Conservation (phyloP, 2,797 vertebrate genomes). For the Staurois parvus region DNA sequence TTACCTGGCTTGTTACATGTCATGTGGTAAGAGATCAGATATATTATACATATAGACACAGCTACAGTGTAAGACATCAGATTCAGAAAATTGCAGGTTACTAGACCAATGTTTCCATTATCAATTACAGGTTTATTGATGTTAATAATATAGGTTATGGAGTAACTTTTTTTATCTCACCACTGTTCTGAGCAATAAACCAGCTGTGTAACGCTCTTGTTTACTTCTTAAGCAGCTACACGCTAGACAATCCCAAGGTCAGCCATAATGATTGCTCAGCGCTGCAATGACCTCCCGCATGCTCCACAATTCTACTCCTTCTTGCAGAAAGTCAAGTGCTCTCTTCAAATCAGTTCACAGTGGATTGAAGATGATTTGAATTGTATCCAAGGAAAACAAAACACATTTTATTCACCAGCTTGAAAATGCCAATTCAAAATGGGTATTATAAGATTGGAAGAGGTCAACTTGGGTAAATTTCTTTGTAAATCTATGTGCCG, state of each 20-base stretch:
- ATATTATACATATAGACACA: too few relatives aligned
- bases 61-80: too few relatives aligned
- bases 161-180: slow-evolving; percentile 5
- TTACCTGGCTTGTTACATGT: too few relatives aligned
- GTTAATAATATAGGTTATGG: slow-evolving; percentile 19
- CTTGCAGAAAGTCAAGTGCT: slow-evolving; percentile 43
- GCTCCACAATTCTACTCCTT: slow-evolving; percentile 24
- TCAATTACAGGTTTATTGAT: slow-evolving; percentile 36
- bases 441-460: slow-evolving; percentile 13
- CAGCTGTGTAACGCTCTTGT: neutral
- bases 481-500: slow-evolving; percentile 3
- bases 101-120: neutral
- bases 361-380: slow-evolving; percentile 34
- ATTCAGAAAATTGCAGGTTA: too few relatives aligned
- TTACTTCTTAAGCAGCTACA: slow-evolving; percentile 29
- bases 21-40: too few relatives aligned
- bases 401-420: slow-evolving; percentile 27
- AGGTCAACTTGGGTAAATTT: slow-evolving; percentile 28
- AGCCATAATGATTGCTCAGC: slow-evolving; percentile 22
- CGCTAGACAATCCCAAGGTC: slow-evolving; percentile 16
- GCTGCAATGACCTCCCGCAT: slow-evolving; percentile 34
- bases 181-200: slow-evolving; percentile 6
- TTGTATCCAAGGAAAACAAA: slow-evolving; percentile 44
- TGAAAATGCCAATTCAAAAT: slow-evolving; percentile 30
- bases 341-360: slow-evolving; percentile 39